Percentiles rank a stretch among this genome's conserved stretches.
Evolutionary conservation across 2,888 invertebrate species (phyloP).

Genomic region (Drosophila merina): DNA sequence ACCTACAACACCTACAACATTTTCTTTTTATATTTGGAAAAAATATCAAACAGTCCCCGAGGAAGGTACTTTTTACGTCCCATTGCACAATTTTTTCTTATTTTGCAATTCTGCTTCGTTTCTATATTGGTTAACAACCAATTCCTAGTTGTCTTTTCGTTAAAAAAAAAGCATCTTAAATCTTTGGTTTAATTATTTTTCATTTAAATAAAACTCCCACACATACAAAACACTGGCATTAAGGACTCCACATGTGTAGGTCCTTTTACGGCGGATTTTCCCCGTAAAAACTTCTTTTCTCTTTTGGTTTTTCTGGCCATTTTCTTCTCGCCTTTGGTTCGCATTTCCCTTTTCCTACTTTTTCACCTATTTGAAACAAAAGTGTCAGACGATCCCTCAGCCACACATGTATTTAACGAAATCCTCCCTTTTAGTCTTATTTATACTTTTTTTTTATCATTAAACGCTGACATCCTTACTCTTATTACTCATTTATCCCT

Average conservation of each 20-base stretch:
- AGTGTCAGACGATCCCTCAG: constrained; percentile 44
- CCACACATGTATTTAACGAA: constrained; percentile 26
- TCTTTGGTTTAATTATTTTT: constrained; percentile 76
- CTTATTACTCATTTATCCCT: constrained; percentile 10
- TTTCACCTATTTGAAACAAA: constrained; percentile 58
- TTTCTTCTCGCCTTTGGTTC: constrained; percentile 47
- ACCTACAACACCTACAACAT: background rate
- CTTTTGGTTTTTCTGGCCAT: constrained; percentile 48
- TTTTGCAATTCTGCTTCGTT: background rate
- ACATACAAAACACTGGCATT: constrained; percentile 8
- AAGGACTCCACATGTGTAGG: constrained; percentile 5
- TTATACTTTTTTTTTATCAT: constrained; percentile 41
- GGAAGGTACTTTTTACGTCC: background rate
- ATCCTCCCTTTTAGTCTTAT: constrained; percentile 36
- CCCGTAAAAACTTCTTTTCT: constrained; percentile 65
- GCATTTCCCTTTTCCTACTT: constrained; percentile 44
- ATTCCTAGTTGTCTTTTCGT: constrained; percentile 74
- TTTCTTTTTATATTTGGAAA: background rate
- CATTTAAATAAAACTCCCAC: constrained; percentile 71
- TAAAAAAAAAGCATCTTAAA: constrained; percentile 56
- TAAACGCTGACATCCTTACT: constrained; percentile 24
- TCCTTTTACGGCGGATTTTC: constrained; percentile 52
- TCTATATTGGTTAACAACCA: constrained; percentile 49
- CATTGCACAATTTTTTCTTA: background rate
- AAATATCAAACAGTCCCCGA: constrained; percentile 13